Conservation (phyloP, 2,888 invertebrate genomes). For the Agonopterix heracliana region DNA sequence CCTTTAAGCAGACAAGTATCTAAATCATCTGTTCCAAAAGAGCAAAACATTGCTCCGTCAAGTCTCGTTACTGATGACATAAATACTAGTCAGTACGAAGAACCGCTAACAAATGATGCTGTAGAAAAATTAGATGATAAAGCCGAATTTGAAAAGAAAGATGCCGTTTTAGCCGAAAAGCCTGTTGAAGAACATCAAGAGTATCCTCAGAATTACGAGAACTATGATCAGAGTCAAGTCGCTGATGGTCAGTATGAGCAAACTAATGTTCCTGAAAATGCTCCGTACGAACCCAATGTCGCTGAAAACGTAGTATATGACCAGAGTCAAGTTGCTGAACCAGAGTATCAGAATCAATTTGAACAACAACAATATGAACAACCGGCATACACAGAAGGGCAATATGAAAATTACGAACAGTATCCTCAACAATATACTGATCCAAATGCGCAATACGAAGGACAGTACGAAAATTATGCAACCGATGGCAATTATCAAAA, state of each 20-base stretch:
- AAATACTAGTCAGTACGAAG: background rate
- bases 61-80: background rate
- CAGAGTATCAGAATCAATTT: conserved; percentile 30
- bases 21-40: conserved; percentile 5
- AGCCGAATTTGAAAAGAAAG: background rate
- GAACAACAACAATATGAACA: conserved; percentile 46
- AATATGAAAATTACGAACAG: conserved; percentile 40
- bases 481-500: conserved; percentile 42
- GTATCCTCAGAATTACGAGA: conserved; percentile 14
- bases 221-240: conserved; percentile 15
- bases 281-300: background rate
- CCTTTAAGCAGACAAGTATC: conserved; percentile 32
- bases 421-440: conserved; percentile 44
- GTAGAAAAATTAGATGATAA: background rate
- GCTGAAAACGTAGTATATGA: conserved; percentile 6
- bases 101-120: too few species aligned
- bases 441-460: conserved; percentile 45
- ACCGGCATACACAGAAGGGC: conserved; percentile 5
- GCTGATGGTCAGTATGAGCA: background rate
- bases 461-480: conserved; percentile 44
- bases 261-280: background rate
- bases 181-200: conserved; percentile 11
- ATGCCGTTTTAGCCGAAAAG: conserved; percentile 1
- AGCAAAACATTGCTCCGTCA: background rate
- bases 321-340: conserved; percentile 19